A percentile compares a stretch with the other conserved stretches of the same genome.
Evolutionary conservation across 2,888 invertebrate species (phyloP).

Genomic region (Hirtodrosophila duncani): DNA sequence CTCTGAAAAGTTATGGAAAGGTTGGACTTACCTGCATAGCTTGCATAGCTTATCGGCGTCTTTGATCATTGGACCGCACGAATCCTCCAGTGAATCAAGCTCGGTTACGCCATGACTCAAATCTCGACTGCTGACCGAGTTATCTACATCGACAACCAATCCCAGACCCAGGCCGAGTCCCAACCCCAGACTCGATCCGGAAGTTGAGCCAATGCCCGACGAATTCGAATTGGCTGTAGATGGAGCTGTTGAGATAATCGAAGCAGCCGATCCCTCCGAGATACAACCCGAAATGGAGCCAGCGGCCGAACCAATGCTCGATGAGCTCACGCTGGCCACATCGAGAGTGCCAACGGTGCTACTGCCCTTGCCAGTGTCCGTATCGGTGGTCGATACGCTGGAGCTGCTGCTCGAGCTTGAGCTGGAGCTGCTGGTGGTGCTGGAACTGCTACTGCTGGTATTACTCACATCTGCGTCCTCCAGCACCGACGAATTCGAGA

Average conservation of each 20-base stretch:
- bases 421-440: conserved; percentile 29
- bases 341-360: conserved; percentile 50
- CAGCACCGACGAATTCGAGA: conserved; percentile 37
- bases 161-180: conserved; percentile 39
- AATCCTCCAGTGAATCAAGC: conserved; percentile 77
- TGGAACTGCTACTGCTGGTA: conserved; percentile 51
- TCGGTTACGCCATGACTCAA: conserved; percentile 66
- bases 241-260: too few relatives aligned
- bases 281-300: conserved; percentile 40
- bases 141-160: conserved; percentile 67
- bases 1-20: not conserved
- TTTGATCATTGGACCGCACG: conserved; percentile 58
- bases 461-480: conserved; percentile 55
- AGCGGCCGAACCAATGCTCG: conserved; percentile 49
- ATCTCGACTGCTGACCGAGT: conserved; percentile 51
- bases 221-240: conserved; percentile 34
- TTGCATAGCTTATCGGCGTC: conserved; percentile 82
- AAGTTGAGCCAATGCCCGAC: not conserved
- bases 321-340: conserved; percentile 51
- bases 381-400: conserved; percentile 44
- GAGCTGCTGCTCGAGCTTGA: conserved; percentile 26
- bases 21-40: conserved; percentile 82
- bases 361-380: conserved; percentile 56
- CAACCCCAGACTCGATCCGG: conserved; percentile 17
- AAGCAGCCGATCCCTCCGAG: too few relatives aligned